These are phyloP conservation scores for Gorsachius magnificus DNA, from an alignment of 2,797 vertebrate species.

Conservation along the genomic window DNA sequence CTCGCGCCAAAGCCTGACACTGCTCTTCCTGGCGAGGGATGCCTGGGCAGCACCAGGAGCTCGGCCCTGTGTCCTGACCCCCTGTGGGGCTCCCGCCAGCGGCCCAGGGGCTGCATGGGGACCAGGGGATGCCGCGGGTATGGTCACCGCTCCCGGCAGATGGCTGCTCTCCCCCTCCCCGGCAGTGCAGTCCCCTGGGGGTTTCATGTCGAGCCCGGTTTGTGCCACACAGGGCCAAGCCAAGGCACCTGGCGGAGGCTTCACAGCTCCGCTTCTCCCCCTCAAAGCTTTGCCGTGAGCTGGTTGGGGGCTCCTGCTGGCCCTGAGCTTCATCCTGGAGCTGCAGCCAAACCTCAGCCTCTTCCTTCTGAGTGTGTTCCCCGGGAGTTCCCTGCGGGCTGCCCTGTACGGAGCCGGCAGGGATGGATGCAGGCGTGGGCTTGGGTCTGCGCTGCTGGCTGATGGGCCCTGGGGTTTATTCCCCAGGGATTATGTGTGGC, in stretches of 20 bases:
- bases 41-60: background rate
- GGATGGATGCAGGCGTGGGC: background rate
- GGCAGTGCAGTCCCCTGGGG: no score
- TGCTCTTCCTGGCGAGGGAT: background rate
- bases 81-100: background rate
- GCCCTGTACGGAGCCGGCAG: no score
- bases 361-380: background rate
- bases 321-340: background rate
- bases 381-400: background rate
- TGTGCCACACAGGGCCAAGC: rapidly evolving
- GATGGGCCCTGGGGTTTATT: no score
- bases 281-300: background rate
- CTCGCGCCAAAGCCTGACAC: background rate
- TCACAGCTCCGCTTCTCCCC: rapidly evolving
- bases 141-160: background rate
- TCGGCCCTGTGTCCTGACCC: background rate
- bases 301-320: background rate
- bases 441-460: background rate
- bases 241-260: background rate
- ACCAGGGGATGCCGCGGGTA: background rate
- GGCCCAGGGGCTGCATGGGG: background rate
- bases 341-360: background rate
- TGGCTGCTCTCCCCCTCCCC: background rate
- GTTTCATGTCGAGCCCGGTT: no score
- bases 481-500: background rate